Percentiles rank a stretch among this genome's conserved stretches.
These are phyloP conservation scores for Oreochromis mossambicus DNA, from an alignment of 2,797 vertebrate genomes.

Conservation along the genomic window DNA sequence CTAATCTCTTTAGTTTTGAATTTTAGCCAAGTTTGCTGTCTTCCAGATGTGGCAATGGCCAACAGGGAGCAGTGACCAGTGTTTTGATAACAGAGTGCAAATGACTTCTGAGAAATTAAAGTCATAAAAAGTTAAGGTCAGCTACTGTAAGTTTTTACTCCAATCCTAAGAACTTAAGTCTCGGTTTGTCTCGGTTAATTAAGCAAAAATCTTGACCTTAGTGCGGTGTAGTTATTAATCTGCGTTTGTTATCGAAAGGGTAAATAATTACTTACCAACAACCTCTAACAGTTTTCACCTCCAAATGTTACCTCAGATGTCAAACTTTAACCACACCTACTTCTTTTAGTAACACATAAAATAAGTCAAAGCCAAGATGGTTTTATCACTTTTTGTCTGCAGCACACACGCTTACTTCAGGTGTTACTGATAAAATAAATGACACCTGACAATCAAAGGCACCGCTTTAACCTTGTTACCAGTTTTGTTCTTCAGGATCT, in stretches of 20 bases:
- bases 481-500: not conserved
- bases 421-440: slow-evolving; percentile 5
- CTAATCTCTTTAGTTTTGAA: slow-evolving; percentile 4
- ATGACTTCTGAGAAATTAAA: not conserved
- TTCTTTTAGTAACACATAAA: not conserved
- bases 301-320: slow-evolving; percentile 35
- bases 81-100: not conserved
- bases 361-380: not conserved
- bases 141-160: not conserved
- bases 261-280: slow-evolving; percentile 63
- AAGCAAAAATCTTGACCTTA: slow-evolving; percentile 27
- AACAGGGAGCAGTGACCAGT: not conserved
- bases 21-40: not conserved
- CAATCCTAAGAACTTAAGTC: not conserved
- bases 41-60: not conserved
- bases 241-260: slow-evolving; percentile 28
- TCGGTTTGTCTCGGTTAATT: slow-evolving; percentile 29
- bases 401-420: not conserved
- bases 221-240: slow-evolving; percentile 33
- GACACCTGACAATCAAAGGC: not conserved
- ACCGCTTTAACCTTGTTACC: not conserved
- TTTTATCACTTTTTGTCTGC: not conserved
- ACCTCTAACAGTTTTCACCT: slow-evolving; percentile 49
- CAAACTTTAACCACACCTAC: slow-evolving; percentile 45
- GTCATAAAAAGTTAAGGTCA: not conserved